Evolutionary conservation across 2,113 vertebrate genomes (phyloP).

Genomic region (Willisornis vidua): DNA sequence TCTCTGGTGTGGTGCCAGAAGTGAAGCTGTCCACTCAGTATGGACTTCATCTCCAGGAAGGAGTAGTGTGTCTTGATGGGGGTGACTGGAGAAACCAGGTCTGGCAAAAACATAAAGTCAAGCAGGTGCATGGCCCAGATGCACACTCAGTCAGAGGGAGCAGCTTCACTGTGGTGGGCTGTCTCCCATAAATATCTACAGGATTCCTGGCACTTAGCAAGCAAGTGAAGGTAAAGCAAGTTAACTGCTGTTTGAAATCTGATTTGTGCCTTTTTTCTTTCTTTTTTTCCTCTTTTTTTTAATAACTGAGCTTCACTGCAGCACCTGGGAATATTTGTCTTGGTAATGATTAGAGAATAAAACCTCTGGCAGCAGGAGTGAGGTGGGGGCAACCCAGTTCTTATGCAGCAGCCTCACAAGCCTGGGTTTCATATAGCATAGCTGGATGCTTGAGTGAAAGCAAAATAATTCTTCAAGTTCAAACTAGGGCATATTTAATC

Average conservation of each 20-base stretch:
- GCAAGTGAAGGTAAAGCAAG: not conserved
- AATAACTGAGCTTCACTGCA: not conserved
- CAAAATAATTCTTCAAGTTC: constrained; percentile 34
- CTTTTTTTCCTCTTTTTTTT: not conserved
- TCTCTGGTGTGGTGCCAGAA: not conserved
- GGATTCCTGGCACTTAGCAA: not conserved
- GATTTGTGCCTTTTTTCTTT: not conserved
- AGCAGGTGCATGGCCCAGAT: not conserved
- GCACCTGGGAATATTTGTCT: not conserved
- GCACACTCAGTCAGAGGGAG: not conserved
- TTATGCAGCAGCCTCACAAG: not conserved
- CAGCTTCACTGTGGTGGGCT: not conserved
- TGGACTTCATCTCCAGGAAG: not conserved
- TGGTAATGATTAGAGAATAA: not conserved
- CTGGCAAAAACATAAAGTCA: not conserved
- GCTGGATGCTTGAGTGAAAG: not conserved
- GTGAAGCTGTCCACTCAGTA: rapidly evolving
- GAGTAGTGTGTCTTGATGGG: rapidly evolving
- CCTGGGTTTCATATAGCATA: not conserved
- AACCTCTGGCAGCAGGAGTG: not conserved
- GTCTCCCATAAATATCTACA: not conserved
- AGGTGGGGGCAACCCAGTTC: not conserved
- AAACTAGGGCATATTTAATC: constrained; percentile 38
- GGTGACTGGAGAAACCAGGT: not conserved
- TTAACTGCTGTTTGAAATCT: not conserved